Evolutionary conservation across 1,140 invertebrate genomes (phyloP), one percentile per base, ranked within the genome.

Genomic region (Zaprionus lachaisei): DNA sequence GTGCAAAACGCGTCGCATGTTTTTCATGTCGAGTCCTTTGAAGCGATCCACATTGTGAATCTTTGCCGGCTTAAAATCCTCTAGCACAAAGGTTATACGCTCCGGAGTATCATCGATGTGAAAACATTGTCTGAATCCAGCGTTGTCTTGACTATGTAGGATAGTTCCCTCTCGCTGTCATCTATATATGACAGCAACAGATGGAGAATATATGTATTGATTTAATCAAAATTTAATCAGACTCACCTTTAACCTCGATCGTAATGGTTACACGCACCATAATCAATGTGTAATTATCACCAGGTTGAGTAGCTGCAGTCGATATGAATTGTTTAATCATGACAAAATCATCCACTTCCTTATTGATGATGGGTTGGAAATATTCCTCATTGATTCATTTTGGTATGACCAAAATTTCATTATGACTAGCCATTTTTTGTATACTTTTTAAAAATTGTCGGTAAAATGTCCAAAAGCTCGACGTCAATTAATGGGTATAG

Each of bases 11-110:
- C 94, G 61, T 34, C 91, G 71, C 64, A 93, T 93, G 56, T 95
- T 94, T 1, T 93, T 57, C 66, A 94, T 68, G 77, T 95, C 94
- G 41, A 95, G 90, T 22, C 94, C 94, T 41, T 92, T 72, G 14
- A 94, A 90, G 12, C 94, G 93, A 82, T 94, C 91, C 1, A 93
- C 87, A 93, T 95, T 95, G 24, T 93, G 80, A 77, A 94, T 95
- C 0, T 94, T 93, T 15, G 93, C 79, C 12, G 90, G 86, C 14
- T 92, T 83, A 3, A 95, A 81, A 87, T 95, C 95, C 60, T 95
- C 94, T 14, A 95, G 79, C 0, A 95, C 91, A 5, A 95, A 77
- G 1, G 77, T 89, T 6, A 80, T 92, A 1, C 77, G 37, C 4
- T 91, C 86, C 0, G 76, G 69, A 4, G 70, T 81, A 5, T 75